Evolutionary conservation across 2,888 invertebrate genomes (phyloP), one percentile per base, ranked within the genome.

Genomic region (Drosophila mulleri): DNA sequence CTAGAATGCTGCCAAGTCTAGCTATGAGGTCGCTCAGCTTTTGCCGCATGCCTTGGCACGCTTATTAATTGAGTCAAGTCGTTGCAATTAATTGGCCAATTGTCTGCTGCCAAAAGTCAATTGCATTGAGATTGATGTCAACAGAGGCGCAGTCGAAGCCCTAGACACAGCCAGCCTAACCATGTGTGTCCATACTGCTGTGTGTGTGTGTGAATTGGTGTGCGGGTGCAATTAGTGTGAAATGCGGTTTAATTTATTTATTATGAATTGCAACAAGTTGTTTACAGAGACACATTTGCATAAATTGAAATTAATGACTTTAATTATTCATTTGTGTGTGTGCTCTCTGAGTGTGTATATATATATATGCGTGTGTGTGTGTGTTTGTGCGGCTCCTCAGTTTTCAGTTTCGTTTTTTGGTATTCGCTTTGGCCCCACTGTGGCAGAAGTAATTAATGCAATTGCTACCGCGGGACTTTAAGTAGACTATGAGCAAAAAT

Each of bases 1-100:
- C 94, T 97, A 97, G 89, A 96, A 97, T 93, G 97, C 26, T 7
- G 26, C 26, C 6, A 6, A 6, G 41, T 26, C 12, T 41, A 54
- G 7, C 6, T 11, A 41, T 18, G 20, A 41, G 12, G 9, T 41
- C 20, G 39, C 8, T 59, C 16, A 20, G 41, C 16, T n/a, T n/a
- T 18, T 41, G 35, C 48, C n/a, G 45, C 20, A 42, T 54, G 44
- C 52, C 59, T 66, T 73, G 75, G 68, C 65, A 73, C 59, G 69
- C 80, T 72, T 81, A 75, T 89, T 88, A 89, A 90, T 88, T 83
- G 77, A 84, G 78, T 83, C 85, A 88, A 90, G 89, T 88, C 85
- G 88, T 83, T 82, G 80, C 91, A 90, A 89, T 89, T 89, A 89
- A 79, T 80, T 77, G 77, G 61, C 69, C 87, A 90, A 90, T 90